Base-by-base conservation (phyloP, 1,140 invertebrate species). In the Onthophagus taurus region DNA sequence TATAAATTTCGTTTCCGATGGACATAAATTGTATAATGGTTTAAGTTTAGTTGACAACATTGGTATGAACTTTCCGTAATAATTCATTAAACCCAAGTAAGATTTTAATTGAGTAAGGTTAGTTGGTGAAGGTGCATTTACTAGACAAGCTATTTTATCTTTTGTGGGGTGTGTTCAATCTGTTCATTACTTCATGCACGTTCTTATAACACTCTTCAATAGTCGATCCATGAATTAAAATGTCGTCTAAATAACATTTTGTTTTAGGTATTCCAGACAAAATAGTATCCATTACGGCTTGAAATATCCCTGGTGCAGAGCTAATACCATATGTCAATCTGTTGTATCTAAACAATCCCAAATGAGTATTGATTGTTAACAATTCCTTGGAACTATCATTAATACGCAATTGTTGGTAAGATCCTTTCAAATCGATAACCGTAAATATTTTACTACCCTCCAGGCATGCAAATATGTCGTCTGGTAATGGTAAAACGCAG, bases 81-180 rank as follows among this genome's bases (percentile, higher is more conserved):
- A 72, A 24, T 60, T 59, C 17, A 60, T 48, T 42, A 67, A 53
- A 2, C 65, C 63, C 2, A 69, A 37, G 46, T 71, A 67, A 11
- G 49, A 42, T 33, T 54, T 48, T 1, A 70, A 14, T 39, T 61
- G 47, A 18, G 53, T 59, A 9, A 54, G 16, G 42, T 55, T 56
- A 36, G 42, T 47, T 29, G 65, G 67, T 29, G 9, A 13, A 8
- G 48, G 48, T 8, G 19, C 19, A n/a, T 26, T 26, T 26, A 7
- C n/a, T 7, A 26, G 7, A n/a, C 24, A 26, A 26, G 7, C n/a
- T 7, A 26, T 26, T 26, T 26, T 7, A 7, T 26, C n/a, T 26
- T n/a, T 26, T n/a, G 24, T 26, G 7, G n/a, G n/a, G n/a, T 26
- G 7, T 26, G n/a, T 34, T 34, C 8, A 34, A 34, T 6, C 14